Base-by-base conservation (phyloP, 2,797 vertebrate species). In the Characodon lateralis region DNA sequence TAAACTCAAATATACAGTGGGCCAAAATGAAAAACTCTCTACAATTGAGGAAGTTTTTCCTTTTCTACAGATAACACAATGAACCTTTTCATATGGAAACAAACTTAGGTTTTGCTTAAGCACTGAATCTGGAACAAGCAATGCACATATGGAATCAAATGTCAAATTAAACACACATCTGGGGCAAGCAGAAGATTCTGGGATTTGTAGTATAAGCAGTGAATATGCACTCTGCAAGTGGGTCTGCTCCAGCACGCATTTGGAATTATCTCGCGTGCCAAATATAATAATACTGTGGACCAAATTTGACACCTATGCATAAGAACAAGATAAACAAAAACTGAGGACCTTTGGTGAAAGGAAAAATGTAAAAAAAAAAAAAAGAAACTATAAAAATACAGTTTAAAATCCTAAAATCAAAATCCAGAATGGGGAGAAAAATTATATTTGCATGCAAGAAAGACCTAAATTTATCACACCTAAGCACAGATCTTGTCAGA, bases 401-500 rank as follows among this genome's bases (percentile, higher is more conserved):
- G 35, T 24, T 6, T 24, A 24, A 13, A 59, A 59, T 56, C n/a
- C 55, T 24, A 68, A 68, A 18, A n/a, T 43, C 22, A 68, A 68
- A 68, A 2, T n/a, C 43, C 9, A 26, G 6, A 58, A 61, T 28
- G 39, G 55, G 59, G 14, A 48, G 35, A 58, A 46, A 22, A 18
- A 46, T 10, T 56, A 31, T 41, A 78, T 65, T 55, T 79, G 71
- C 35, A 39, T 46, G 68, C 73, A 66, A 76, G 10, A 78, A 83
- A 73, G 76, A 79, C 85, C 82, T 66, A 72, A 76, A 83, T 16
- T 66, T 78, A 58, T 80, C 73, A 2, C 70, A 58, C 59, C 77
- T 63, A 5, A n/a, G 55, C 81, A 85, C 73, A 71, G 77, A 78
- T 51, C 63, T 83, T 76, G 79, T 87, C 85, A 79, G 83, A 79